A percentile compares a stretch with the other conserved stretches of the same genome.
phyloP scores from a whole-genome alignment of 2,888 invertebrate species.

The Drosophila prostipennis region DNA sequence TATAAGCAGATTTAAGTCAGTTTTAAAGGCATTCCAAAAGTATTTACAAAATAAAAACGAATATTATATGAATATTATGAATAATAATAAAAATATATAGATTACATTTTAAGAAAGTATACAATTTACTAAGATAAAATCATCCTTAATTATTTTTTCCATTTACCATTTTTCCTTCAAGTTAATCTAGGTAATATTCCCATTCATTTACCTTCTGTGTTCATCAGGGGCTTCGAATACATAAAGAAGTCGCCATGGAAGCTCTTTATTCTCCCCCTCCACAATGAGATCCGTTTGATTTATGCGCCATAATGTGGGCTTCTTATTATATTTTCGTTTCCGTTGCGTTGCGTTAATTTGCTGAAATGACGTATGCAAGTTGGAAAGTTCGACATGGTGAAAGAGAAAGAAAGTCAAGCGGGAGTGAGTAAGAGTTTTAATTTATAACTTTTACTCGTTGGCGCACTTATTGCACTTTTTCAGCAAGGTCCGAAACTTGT shows the following conservation, averaged over 20 bases:
- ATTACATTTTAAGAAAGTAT: too few species aligned
- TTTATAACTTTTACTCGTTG: slow-evolving; percentile 48
- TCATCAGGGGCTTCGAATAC: slow-evolving; percentile 13
- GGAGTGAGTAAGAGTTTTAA: slow-evolving; percentile 14
- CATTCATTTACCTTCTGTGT: neutral
- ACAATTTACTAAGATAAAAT: too few species aligned
- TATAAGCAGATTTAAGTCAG: too few species aligned
- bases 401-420: neutral
- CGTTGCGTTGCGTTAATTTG: slow-evolving; percentile 59
- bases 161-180: neutral
- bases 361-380: slow-evolving; percentile 40
- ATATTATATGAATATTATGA: too few species aligned
- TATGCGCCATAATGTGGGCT: slow-evolving; percentile 58
- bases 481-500: slow-evolving; percentile 51
- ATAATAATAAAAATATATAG: too few species aligned
- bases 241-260: slow-evolving; percentile 39
- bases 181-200: too few species aligned
- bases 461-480: slow-evolving; percentile 61
- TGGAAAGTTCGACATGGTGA: slow-evolving; percentile 18
- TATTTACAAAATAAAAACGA: too few species aligned
- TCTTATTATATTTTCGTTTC: slow-evolving; percentile 58
- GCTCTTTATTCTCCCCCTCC: neutral
- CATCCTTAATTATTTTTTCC: too few species aligned
- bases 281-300: slow-evolving; percentile 52
- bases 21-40: neutral